Evolutionary conservation across 2,888 invertebrate genomes (phyloP), one percentile per base, ranked within the genome.

Genomic region (Agrochola circellaris): DNA sequence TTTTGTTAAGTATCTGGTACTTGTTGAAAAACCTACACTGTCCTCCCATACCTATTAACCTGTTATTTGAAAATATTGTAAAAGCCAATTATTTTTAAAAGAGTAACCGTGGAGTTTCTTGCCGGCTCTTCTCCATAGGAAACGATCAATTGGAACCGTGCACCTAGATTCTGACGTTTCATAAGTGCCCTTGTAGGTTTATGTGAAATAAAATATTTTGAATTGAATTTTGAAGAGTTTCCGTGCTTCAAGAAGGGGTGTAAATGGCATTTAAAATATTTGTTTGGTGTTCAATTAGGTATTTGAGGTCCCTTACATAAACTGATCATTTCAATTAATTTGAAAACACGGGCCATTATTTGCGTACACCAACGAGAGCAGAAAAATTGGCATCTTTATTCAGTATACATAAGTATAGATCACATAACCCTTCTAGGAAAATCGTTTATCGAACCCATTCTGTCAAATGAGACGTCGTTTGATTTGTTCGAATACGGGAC

Each of bases 391-490:
- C 20, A 51, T 38, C 30, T 54, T n/a, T 66, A 61, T 65, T 26
- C 6, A 38, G 38, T 45, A 61, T 67, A 71, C 15, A 17, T 51
- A 66, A 51, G 23, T 74, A 62, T 51, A 70, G 15, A 69, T 65
- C 54, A 61, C 64, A 68, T 64, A 82, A 51, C 64, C 72, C 74
- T 82, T 75, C 56, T 45, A 66, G 67, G 71, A 60, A 82, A 83
- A 48, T 75, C 77, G 77, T 79, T 79, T 77, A 85, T 79, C 71
- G 75, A 45, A 68, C 20, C 77, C 73, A 65, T 85, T 79, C 75
- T 75, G 70, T 75, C 71, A 77, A 85, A 85, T 77, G 82, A 77
- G 73, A 75, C 54, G 62, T 58, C 85, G 66, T 85, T 85, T 82
- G 71, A 77, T 81, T 75, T 77, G 70, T 62, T 17, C 70, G 48